Percentiles rank a stretch among this genome's conserved stretches.
These are phyloP conservation scores for Cephalopholis sonnerati DNA, from an alignment of 2,113 vertebrate genomes.

Conservation along the genomic window DNA sequence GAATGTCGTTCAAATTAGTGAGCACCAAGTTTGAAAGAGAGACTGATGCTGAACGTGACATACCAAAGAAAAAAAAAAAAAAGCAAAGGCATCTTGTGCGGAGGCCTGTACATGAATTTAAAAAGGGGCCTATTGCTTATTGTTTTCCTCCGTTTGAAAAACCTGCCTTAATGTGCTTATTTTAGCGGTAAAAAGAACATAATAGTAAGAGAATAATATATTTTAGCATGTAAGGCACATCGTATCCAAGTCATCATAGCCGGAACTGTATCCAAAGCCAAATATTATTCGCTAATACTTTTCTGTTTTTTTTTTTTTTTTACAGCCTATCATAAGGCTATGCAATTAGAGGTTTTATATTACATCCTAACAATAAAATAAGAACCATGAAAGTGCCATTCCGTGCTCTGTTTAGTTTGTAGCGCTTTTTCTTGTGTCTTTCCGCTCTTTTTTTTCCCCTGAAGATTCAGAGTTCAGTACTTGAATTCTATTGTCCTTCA, in stretches of 20 bases:
- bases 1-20: no score
- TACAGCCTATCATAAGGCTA: no score
- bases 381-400: background rate
- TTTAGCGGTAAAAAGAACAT: no score
- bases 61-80: no score
- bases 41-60: no score
- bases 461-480: constrained; percentile 5
- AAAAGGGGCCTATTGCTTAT: no score
- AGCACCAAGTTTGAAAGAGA: no score
- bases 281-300: background rate
- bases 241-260: background rate
- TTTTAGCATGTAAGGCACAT: background rate
- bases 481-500: constrained; percentile 71
- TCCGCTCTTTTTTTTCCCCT: background rate
- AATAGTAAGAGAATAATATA: background rate
- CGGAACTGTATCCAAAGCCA: background rate
- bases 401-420: background rate
- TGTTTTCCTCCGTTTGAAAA: no score
- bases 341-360: background rate
- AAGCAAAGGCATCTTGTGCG: no score
- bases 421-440: background rate
- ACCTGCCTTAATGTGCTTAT: no score
- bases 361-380: background rate
- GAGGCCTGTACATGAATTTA: no score
- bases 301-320: background rate